Percentiles rank a stretch among this genome's conserved stretches.
Evolutionary conservation across 2,888 invertebrate genomes (phyloP).

Genomic region (Epinotia demarniana): DNA sequence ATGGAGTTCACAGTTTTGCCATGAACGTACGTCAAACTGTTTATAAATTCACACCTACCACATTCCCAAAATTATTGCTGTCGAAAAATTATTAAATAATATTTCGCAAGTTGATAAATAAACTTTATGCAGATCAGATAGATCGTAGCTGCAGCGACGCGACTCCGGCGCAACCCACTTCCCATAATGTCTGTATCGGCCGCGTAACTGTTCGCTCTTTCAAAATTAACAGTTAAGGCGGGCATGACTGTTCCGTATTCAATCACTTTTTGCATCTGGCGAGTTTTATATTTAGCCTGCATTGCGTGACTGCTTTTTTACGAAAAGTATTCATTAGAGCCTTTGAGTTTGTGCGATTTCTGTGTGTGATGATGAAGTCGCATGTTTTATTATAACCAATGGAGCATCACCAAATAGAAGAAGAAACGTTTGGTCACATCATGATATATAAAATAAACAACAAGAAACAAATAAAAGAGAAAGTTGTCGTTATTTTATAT

Average conservation of each 20-base stretch:
- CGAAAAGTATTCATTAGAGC: neutral
- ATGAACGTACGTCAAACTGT: too few relatives aligned
- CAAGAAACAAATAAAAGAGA: too few relatives aligned
- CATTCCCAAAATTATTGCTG: too few relatives aligned
- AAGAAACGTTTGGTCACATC: too few relatives aligned
- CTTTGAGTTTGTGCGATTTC: neutral
- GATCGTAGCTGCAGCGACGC: conserved; percentile 5
- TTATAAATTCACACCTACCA: too few relatives aligned
- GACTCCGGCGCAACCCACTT: conserved; percentile 29
- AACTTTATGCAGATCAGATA: conserved; percentile 16
- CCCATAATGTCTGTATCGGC: conserved; percentile 35
- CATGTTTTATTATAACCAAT: too few relatives aligned
- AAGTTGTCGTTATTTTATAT: too few relatives aligned
- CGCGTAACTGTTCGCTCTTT: conserved; percentile 38
- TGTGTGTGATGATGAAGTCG: neutral
- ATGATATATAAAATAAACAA: too few relatives aligned
- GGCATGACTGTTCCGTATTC: conserved; percentile 32
- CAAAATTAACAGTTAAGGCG: conserved; percentile 40
- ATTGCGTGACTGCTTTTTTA: conserved; percentile 19
- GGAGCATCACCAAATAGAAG: too few relatives aligned
- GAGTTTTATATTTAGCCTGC: conserved; percentile 25
- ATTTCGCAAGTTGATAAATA: neutral
- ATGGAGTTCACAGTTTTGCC: too few relatives aligned
- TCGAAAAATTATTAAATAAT: too few relatives aligned
- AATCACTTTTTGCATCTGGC: conserved; percentile 34